Evolutionary conservation across 2,797 vertebrate species (phyloP).

Genomic region (Gymnothorax javanicus): DNA sequence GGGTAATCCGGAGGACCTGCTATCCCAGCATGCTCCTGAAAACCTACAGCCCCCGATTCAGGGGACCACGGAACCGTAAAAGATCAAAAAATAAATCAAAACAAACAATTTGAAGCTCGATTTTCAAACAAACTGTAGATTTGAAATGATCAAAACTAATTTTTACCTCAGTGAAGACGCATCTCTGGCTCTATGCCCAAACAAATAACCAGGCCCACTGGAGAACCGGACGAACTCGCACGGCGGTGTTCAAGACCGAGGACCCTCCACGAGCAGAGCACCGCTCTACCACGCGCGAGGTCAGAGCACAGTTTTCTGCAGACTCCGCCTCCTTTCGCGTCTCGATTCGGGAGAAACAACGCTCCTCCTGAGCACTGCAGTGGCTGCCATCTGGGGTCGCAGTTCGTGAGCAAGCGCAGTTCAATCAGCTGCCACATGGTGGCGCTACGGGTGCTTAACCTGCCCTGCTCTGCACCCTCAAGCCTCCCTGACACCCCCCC

Average conservation of each 20-base stretch:
- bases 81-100: constrained; percentile 11
- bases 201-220: background rate
- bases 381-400: background rate
- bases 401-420: constrained; percentile 50
- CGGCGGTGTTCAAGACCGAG: background rate
- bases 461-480: constrained; percentile 56
- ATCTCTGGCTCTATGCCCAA: background rate
- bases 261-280: background rate
- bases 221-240: background rate
- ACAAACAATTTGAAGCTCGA: background rate
- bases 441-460: constrained; percentile 67
- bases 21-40: constrained; percentile 64
- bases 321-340: background rate
- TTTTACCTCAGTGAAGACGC: constrained; percentile 4
- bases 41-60: constrained; percentile 12
- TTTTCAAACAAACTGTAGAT: constrained; percentile 30
- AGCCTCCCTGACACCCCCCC: constrained; percentile 59
- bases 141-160: constrained; percentile 24
- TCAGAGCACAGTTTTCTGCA: background rate
- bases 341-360: background rate
- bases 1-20: constrained; percentile 68
- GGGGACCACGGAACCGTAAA: background rate
- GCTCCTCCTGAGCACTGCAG: background rate
- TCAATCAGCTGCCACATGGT: constrained; percentile 73
- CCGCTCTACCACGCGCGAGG: background rate